A percentile compares a stretch with the other conserved stretches of the same genome.
phyloP scores from a whole-genome alignment of 2,797 vertebrate species.

The Acipenser oxyrinchus region DNA sequence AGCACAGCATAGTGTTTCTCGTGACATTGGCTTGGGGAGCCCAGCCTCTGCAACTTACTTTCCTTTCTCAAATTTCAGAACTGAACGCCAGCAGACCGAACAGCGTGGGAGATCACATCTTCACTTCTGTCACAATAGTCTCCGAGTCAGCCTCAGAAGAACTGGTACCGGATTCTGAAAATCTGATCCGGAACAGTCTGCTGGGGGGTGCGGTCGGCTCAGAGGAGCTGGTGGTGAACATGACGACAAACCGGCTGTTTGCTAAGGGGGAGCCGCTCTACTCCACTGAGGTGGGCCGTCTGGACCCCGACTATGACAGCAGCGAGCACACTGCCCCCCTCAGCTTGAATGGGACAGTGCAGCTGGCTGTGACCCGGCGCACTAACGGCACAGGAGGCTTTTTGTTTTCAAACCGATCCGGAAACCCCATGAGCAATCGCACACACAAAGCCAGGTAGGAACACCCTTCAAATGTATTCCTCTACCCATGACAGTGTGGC shows the following conservation, averaged over 20 bases:
- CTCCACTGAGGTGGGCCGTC: constrained; percentile 52
- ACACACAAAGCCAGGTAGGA: constrained; percentile 86
- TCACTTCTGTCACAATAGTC: constrained; percentile 28
- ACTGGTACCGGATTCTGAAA: constrained; percentile 57
- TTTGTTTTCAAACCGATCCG: constrained; percentile 57
- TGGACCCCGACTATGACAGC: constrained; percentile 62
- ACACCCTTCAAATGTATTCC: no score
- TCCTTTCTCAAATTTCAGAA: constrained; percentile 41
- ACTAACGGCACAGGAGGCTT: constrained; percentile 70
- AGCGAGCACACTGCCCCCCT: constrained; percentile 40
- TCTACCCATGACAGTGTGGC: no score
- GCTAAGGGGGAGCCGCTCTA: constrained; percentile 53
- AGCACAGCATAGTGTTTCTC: no score
- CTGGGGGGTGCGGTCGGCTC: constrained; percentile 51
- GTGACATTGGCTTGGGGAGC: no score
- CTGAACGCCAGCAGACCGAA: constrained; percentile 65
- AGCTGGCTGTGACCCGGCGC: constrained; percentile 61
- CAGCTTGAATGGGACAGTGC: constrained; percentile 63
- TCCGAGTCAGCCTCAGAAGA: constrained; percentile 51
- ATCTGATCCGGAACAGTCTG: constrained; percentile 75
- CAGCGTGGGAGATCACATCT: constrained; percentile 51
- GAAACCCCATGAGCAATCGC: constrained; percentile 54
- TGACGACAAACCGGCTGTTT: constrained; percentile 77
- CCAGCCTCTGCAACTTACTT: neutral
- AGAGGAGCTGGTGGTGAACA: constrained; percentile 66